Conservation (phyloP, 2,113 vertebrate species). For the Paralichthys olivaceus region DNA sequence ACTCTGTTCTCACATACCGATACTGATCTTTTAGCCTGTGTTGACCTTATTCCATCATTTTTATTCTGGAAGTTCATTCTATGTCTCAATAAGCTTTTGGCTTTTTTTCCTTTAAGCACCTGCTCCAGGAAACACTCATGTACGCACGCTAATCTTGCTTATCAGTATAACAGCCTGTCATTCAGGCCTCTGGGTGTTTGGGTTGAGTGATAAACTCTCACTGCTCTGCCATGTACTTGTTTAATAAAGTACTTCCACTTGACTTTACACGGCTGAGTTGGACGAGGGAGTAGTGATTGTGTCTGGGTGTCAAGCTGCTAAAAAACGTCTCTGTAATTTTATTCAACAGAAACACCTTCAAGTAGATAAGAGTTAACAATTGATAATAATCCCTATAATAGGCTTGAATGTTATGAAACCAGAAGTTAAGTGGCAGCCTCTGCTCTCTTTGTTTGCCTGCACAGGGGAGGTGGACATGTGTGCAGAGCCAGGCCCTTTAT, state of each 20-base stretch:
- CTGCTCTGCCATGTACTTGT: conserved; percentile 42
- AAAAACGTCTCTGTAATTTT: not conserved
- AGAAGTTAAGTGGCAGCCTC: conserved; percentile 55
- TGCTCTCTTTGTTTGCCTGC: conserved; percentile 61
- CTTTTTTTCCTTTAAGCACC: conserved; percentile 12
- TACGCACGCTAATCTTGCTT: conserved; percentile 37
- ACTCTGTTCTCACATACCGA: not conserved
- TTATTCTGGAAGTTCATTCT: not conserved
- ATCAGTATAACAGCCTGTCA: conserved; percentile 64
- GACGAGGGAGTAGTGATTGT: conserved; percentile 43
- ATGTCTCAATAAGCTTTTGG: not conserved
- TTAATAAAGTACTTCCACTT: conserved; percentile 59
- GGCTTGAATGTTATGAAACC: conserved; percentile 51
- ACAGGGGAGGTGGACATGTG: conserved; percentile 78
- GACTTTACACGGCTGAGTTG: conserved; percentile 26
- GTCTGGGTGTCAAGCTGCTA: conserved; percentile 51
- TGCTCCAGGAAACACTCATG: conserved; percentile 31
- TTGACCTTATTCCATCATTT: not conserved
- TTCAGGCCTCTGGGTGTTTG: conserved; percentile 47
- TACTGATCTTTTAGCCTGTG: not conserved
- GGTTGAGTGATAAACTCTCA: conserved; percentile 52
- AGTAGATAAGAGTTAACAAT: conserved; percentile 26
- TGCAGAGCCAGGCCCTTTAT: conserved; percentile 71
- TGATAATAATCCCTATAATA: conserved; percentile 48
- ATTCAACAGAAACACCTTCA: conserved; percentile 34